Conservation (phyloP, 2,113 vertebrate genomes). For the Corythornis cristatus region DNA sequence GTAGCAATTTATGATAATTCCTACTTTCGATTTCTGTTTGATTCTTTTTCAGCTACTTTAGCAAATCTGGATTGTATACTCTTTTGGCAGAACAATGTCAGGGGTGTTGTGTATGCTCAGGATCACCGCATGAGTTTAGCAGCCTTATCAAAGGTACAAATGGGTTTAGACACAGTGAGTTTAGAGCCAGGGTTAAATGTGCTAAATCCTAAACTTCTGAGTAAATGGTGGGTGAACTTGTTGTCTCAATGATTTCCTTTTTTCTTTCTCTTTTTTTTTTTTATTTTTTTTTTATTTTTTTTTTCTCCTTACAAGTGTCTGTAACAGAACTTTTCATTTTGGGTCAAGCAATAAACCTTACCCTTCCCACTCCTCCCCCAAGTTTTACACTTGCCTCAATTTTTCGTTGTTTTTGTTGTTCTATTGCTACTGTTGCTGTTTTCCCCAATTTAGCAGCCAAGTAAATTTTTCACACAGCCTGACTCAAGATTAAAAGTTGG, state of each 20-base stretch:
- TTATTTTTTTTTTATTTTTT: too few species aligned
- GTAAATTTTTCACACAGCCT: background rate
- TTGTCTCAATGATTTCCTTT: background rate
- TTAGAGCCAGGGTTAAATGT: background rate
- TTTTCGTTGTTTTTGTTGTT: background rate
- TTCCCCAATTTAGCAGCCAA: background rate
- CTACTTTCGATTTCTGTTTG: background rate
- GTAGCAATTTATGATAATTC: background rate
- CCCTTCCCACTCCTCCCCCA: rapidly evolving
- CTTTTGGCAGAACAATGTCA: background rate
- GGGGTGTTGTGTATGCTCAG: background rate
- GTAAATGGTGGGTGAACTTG: background rate
- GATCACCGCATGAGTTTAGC: background rate
- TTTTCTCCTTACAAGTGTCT: background rate
- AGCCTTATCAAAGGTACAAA: background rate
- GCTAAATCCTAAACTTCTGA: background rate
- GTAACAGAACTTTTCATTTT: background rate
- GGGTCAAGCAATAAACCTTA: background rate
- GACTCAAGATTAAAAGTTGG: background rate
- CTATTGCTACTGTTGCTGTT: background rate
- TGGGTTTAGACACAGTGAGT: background rate
- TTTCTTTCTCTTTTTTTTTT: too few species aligned
- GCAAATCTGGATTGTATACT: background rate
- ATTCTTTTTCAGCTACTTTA: background rate
- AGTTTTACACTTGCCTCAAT: background rate